A percentile compares a stretch with the other conserved stretches of the same genome.
Conservation (phyloP, 2,113 vertebrate species). For the Tapirus terrestris region DNA sequence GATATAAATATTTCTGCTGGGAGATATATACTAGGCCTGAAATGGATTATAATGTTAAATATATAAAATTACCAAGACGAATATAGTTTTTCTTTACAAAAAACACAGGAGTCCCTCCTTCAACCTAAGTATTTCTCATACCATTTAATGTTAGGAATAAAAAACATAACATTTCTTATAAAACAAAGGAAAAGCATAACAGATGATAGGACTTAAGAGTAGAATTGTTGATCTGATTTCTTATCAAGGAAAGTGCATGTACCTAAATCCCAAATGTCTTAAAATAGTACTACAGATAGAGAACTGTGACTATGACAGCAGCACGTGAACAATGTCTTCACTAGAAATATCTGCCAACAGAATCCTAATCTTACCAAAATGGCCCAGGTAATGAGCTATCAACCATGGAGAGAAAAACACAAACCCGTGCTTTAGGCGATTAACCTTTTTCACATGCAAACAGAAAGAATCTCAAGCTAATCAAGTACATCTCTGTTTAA, state of each 20-base stretch:
- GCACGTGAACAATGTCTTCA: neutral
- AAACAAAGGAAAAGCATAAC: neutral
- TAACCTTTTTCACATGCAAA: constrained; percentile 47
- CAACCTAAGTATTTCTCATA: neutral
- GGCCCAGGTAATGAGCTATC: neutral
- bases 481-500: neutral
- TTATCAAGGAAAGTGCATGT: neutral
- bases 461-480: constrained; percentile 35
- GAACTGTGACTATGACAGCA: neutral
- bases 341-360: neutral
- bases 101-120: neutral
- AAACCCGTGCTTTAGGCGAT: constrained; percentile 34
- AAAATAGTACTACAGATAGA: neutral
- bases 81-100: neutral
- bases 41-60: neutral
- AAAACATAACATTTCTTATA: neutral
- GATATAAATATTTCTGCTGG: neutral
- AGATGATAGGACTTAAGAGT: neutral
- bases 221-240: neutral
- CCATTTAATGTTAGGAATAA: neutral
- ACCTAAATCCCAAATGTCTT: neutral
- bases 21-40: neutral
- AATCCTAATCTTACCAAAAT: constrained; percentile 34
- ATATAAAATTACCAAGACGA: neutral
- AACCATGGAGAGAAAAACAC: neutral